phyloP scores from a whole-genome alignment of 2,113 vertebrate genomes.

The Mellivora capensis region DNA sequence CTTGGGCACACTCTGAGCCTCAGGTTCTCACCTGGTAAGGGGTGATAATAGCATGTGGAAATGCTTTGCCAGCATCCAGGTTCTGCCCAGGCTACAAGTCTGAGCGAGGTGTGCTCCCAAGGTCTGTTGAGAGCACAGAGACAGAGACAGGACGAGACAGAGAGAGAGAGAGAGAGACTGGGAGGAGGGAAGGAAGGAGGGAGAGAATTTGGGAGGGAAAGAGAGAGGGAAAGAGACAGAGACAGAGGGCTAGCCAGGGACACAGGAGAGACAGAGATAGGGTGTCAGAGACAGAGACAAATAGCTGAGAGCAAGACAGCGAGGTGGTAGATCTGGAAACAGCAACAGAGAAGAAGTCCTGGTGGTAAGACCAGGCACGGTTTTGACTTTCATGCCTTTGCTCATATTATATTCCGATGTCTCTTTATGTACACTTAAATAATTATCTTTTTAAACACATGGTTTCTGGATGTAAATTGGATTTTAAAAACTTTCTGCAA shows the following conservation, averaged over 20 bases:
- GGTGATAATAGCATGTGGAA: not conserved
- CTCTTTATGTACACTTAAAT: not conserved
- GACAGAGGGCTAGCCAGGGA: not conserved
- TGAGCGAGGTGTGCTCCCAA: rapidly evolving
- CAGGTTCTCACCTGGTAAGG: not conserved
- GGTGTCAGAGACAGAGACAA: not conserved
- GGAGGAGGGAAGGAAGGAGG: rapidly evolving
- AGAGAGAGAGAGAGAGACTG: not conserved
- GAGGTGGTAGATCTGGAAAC: rapidly evolving
- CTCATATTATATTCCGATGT: conserved; percentile 29
- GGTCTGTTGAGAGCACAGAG: not conserved
- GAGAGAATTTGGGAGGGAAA: not conserved
- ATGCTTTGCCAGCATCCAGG: not conserved
- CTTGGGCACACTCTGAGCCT: not conserved
- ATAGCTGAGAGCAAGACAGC: not conserved
- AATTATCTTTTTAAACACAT: not conserved
- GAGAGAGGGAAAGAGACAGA: not conserved
- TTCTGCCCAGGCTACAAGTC: not conserved
- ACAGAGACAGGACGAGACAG: not conserved
- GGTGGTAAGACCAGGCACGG: rapidly evolving
- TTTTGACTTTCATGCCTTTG: not conserved
- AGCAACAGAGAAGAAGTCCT: not conserved
- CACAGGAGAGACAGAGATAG: not conserved
- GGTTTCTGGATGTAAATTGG: conserved; percentile 27
- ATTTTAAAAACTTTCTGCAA: conserved; percentile 42